Conservation (phyloP, 2,113 vertebrate genomes). For the Ploceus nigricollis region DNA sequence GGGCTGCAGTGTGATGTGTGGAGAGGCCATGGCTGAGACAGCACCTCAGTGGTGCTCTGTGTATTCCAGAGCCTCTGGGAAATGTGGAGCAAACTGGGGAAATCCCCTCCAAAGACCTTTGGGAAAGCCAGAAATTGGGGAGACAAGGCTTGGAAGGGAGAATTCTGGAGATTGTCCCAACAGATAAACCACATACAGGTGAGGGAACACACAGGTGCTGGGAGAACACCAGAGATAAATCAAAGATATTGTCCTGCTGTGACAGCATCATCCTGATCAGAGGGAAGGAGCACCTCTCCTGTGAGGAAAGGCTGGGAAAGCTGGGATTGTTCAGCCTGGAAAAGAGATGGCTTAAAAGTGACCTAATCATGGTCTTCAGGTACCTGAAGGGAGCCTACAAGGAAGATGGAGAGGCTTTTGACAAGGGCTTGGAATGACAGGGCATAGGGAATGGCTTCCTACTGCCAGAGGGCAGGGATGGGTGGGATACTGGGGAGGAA, state of each 20-base stretch:
- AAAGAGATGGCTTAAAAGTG: background rate
- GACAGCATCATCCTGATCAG: background rate
- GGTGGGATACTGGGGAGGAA: background rate
- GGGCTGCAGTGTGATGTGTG: accelerated
- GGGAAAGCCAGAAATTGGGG: background rate
- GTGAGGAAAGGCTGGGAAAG: background rate
- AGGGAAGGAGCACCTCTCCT: background rate
- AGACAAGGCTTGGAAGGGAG: background rate
- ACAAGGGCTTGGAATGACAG: background rate
- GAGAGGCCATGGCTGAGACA: background rate
- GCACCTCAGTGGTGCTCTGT: background rate
- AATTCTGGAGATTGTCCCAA: background rate
- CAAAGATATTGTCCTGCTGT: background rate
- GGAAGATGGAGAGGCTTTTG: background rate
- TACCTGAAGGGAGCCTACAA: background rate
- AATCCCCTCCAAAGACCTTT: background rate
- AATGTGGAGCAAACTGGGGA: background rate
- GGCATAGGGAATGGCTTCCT: background rate
- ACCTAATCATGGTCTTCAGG: no score
- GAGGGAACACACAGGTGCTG: background rate
- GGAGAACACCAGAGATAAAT: background rate
- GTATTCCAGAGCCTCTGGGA: background rate
- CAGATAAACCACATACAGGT: accelerated
- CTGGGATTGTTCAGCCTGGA: background rate
- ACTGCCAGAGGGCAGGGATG: accelerated